Conservation (phyloP, 92 coral and sea anemone genomes). For the Muricea muricata region DNA sequence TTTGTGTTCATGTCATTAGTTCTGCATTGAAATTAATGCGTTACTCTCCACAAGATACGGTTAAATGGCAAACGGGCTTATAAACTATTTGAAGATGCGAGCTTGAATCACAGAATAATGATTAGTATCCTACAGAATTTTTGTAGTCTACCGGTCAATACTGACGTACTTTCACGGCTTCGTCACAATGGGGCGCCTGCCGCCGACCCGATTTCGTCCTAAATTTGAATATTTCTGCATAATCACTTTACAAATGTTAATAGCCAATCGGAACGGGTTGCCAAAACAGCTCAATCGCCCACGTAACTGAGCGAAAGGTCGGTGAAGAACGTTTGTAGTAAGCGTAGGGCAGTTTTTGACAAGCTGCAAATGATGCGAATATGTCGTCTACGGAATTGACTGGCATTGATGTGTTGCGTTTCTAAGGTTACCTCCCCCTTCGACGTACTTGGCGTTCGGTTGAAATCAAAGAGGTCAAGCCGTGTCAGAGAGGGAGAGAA, state of each 20-base stretch:
- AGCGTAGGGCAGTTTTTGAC: neutral
- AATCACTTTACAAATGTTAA: neutral
- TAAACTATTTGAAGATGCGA: no score
- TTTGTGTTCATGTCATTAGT: no score
- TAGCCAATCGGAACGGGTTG: neutral
- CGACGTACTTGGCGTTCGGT: neutral
- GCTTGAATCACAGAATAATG: no score
- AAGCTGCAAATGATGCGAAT: neutral
- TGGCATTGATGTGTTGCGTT: neutral
- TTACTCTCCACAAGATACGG: no score
- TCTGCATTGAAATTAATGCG: no score
- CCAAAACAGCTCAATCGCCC: constrained; percentile 1
- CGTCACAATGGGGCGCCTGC: no score
- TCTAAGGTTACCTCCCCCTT: constrained; percentile 12
- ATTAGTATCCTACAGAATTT: no score
- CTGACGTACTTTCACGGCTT: no score
- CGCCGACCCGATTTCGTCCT: no score
- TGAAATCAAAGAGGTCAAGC: neutral
- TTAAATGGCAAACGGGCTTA: no score
- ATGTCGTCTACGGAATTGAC: neutral
- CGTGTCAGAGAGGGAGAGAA: neutral
- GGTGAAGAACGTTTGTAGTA: constrained; percentile 11
- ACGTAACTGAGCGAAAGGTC: neutral
- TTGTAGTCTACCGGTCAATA: no score
- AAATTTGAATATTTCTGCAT: constrained; percentile 6